Evolutionary conservation across 2,888 invertebrate genomes (phyloP).

Genomic region (Nowickia ferox): DNA sequence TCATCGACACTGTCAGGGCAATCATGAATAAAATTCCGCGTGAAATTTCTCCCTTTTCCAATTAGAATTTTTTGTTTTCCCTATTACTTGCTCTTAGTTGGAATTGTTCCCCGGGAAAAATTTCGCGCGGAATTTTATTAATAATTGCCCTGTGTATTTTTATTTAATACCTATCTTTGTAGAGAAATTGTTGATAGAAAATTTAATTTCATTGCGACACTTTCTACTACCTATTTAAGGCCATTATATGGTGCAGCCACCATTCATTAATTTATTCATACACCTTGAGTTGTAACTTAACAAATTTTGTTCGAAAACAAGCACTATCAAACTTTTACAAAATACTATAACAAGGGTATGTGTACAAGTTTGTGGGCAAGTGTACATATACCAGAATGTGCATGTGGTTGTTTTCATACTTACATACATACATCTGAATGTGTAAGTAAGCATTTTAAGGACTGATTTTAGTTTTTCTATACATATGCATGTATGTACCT

Average conservation of each 20-base stretch:
- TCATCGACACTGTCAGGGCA: no score
- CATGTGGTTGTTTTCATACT: not conserved
- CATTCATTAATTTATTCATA: constrained; percentile 7
- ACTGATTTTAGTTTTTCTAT: constrained; percentile 23
- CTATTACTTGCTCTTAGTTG: no score
- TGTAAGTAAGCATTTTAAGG: constrained; percentile 10
- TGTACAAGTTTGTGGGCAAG: not conserved
- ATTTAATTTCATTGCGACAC: not conserved
- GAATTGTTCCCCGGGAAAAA: no score
- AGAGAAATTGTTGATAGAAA: no score
- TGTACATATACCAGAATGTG: not conserved
- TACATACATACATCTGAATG: not conserved
- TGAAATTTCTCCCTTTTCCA: no score
- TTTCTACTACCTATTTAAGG: not conserved
- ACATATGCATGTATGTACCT: not conserved
- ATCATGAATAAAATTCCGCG: no score
- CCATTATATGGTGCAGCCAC: not conserved
- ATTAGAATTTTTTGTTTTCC: no score
- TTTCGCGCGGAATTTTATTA: no score
- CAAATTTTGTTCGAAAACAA: constrained; percentile 44
- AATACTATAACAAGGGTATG: no score
- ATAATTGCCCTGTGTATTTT: no score
- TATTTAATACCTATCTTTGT: no score
- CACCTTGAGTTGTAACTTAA: constrained; percentile 10
- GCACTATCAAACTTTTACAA: constrained; percentile 49